Base-by-base conservation (phyloP, 2,888 invertebrate genomes). In the Sinopyrophorus schimmeli region DNA sequence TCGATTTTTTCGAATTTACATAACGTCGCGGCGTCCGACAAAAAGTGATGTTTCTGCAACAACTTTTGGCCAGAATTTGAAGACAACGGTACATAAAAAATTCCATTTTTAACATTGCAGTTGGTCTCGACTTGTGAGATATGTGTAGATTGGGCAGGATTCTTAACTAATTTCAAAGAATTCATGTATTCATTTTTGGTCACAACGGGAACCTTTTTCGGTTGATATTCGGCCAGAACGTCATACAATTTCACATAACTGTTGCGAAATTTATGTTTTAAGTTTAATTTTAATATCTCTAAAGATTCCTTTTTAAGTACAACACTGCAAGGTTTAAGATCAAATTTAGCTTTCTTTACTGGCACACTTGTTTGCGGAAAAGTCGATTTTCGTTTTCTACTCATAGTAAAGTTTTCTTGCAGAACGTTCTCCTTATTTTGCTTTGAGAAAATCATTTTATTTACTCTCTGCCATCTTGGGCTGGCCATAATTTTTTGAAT, bases 1-100 rank as follows among this genome's bases (percentile, higher is more conserved):
- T n/a, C n/a, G n/a, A n/a, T n/a, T n/a, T n/a, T n/a, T n/a, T n/a
- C n/a, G n/a, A n/a, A n/a, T n/a, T n/a, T n/a, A n/a, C n/a, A n/a
- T n/a, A n/a, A n/a, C n/a, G n/a, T n/a, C n/a, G n/a, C n/a, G n/a
- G n/a, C n/a, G n/a, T 60, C 59, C 12, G 62, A 49, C 10, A 68
- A 51, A 26, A 39, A 24, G 38, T 58, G 62, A 39, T 60, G 58
- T 30, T 59, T 59, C 27, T 11, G 53, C 46, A 62, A 59, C 30
- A 68, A 51, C 23, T 55, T 53, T 32, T 57, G 54, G 3, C 70
- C 68, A 30, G 66, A 48, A 47, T 69, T 64, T 3, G 69, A 70
- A 1, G 68, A 68, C 35, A 70, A 63, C 26, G 70, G 70, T 28
- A 70, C 61, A 35, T 61, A 41, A 12, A 50, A 40, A n/a, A n/a